These are phyloP conservation scores for Zelleria hepariella DNA, from an alignment of 2,888 invertebrate genomes.

Conservation along the genomic window DNA sequence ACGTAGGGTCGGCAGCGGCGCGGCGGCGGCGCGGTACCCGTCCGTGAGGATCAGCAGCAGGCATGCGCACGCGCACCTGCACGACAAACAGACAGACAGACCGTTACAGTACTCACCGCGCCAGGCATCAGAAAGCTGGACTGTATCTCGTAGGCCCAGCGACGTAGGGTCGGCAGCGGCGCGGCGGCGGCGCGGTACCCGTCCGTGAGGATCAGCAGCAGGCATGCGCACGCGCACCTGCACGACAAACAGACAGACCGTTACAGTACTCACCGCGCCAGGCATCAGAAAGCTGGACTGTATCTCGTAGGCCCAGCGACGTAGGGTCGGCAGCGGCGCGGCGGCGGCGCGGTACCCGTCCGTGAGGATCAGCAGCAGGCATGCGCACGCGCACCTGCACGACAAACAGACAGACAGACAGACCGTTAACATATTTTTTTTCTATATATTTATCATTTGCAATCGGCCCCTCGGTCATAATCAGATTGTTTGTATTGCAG, in stretches of 20 bases:
- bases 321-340: constrained; percentile 86
- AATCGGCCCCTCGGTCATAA: no score
- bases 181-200: constrained; percentile 77
- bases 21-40: constrained; percentile 77
- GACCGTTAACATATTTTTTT: no score
- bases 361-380: constrained; percentile 88
- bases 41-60: constrained; percentile 92
- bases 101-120: constrained; percentile 86
- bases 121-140: constrained; percentile 94
- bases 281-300: constrained; percentile 96
- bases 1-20: constrained; percentile 87
- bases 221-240: constrained; percentile 58
- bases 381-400: constrained; percentile 56
- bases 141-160: constrained; percentile 99
- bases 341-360: constrained; percentile 78
- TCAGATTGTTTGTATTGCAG: no score
- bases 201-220: constrained; percentile 90
- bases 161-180: constrained; percentile 89
- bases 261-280: constrained; percentile 85
- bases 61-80: constrained; percentile 56
- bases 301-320: constrained; percentile 99
- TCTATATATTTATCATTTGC: no score
- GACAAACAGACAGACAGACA: background rate
- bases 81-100: no score
- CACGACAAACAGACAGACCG: no score